Conservation (phyloP, 2,797 vertebrate species). For the Megaceryle alcyon region DNA sequence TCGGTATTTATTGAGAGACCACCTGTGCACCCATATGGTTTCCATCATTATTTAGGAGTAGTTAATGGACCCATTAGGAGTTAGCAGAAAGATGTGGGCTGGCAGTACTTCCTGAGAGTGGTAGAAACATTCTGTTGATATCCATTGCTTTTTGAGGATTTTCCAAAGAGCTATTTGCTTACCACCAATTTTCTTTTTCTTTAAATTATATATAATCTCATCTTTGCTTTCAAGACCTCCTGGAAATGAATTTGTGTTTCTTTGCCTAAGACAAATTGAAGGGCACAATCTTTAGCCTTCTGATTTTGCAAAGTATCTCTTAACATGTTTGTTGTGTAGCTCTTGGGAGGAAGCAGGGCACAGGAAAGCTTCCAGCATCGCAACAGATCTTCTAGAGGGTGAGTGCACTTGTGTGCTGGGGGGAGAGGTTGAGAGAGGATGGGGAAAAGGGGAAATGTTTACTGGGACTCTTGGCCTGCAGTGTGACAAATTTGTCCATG, state of each 20-base stretch:
- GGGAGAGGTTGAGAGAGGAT: background rate
- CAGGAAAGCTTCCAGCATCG: background rate
- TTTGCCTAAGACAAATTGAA: background rate
- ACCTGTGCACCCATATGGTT: conserved; percentile 80
- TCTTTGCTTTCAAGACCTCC: background rate
- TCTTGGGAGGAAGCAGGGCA: background rate
- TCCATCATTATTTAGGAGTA: conserved; percentile 79
- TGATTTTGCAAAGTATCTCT: background rate
- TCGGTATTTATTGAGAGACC: conserved; percentile 79
- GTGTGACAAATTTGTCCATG: conserved; percentile 43
- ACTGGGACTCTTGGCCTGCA: conserved; percentile 29
- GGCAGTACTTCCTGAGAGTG: conserved; percentile 35
- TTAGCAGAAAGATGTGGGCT: conserved; percentile 60
- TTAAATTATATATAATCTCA: conserved; percentile 23
- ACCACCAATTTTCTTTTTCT: conserved; percentile 22
- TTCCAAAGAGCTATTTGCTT: conserved; percentile 61
- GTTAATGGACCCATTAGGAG: conserved; percentile 78
- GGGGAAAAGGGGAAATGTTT: conserved; percentile 52
- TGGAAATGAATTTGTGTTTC: background rate
- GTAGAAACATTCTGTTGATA: conserved; percentile 42
- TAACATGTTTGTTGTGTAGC: accelerated
- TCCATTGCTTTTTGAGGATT: conserved; percentile 62
- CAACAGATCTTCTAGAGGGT: background rate
- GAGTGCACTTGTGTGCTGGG: background rate
- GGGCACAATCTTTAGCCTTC: background rate